Conservation (phyloP, 2,113 vertebrate genomes). For the Deroptyus accipitrinus region DNA sequence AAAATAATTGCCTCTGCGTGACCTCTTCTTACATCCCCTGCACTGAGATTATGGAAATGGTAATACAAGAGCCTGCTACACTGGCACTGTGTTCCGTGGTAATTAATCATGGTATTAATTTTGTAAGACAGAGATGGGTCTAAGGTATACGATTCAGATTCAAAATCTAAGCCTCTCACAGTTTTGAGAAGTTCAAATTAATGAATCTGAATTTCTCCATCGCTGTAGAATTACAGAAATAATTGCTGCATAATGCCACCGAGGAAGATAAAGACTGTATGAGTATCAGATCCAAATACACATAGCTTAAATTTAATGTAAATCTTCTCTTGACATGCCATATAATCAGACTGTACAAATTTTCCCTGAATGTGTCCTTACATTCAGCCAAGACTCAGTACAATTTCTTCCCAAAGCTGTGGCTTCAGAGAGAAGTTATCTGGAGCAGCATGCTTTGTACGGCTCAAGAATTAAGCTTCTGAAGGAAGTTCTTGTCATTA, state of each 20-base stretch:
- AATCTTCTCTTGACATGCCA: not conserved
- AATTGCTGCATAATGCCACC: not conserved
- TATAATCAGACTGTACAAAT: not conserved
- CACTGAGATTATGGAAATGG: not conserved
- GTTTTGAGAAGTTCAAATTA: not conserved
- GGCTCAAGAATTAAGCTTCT: not conserved
- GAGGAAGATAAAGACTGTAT: not conserved
- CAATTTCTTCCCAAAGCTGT: not conserved
- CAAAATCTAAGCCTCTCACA: not conserved
- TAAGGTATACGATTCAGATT: not conserved
- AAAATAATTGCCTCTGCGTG: not conserved
- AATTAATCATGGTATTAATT: not conserved
- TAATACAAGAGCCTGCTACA: not conserved
- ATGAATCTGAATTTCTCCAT: not conserved
- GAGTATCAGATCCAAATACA: not conserved
- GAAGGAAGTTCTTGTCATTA: not conserved
- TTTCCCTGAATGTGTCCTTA: not conserved
- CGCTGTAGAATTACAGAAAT: not conserved
- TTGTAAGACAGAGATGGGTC: not conserved
- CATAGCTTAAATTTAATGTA: not conserved
- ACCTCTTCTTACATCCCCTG: not conserved
- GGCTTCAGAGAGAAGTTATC: not conserved
- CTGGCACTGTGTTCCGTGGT: not conserved
- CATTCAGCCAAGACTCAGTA: not conserved
- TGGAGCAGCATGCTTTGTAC: not conserved